Conservation (phyloP, 2,113 vertebrate genomes). For the Echinops telfairi region DNA sequence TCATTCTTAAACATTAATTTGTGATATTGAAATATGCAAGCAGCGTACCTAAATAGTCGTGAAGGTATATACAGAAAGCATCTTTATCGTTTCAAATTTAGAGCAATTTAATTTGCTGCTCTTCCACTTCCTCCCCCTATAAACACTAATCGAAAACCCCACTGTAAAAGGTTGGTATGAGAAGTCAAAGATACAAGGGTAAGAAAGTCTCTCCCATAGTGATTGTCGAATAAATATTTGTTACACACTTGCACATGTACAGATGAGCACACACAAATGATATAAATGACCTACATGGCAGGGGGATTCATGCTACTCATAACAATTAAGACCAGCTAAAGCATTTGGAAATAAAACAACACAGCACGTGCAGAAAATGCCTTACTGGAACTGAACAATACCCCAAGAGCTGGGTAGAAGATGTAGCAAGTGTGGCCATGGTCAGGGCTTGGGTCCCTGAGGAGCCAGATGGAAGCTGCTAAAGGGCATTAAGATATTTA, state of each 20-base stretch:
- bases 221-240: slow-evolving; percentile 28
- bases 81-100: slow-evolving; percentile 32
- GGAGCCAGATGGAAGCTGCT: not conserved
- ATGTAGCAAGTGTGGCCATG: not conserved
- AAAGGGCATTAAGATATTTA: not conserved
- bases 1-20: slow-evolving; percentile 63
- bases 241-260: not conserved
- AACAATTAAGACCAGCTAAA: slow-evolving; percentile 13
- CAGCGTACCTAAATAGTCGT: not conserved
- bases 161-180: not conserved
- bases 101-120: slow-evolving; percentile 10
- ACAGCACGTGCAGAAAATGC: not conserved
- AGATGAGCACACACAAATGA: not conserved
- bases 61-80: slow-evolving; percentile 57
- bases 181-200: slow-evolving; percentile 21
- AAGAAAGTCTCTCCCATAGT: not conserved
- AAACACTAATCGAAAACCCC: slow-evolving; percentile 18
- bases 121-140: slow-evolving; percentile 34
- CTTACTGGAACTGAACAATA: not conserved
- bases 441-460: not conserved
- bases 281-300: not conserved
- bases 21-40: slow-evolving; percentile 59
- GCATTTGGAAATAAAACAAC: not conserved
- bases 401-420: not conserved
- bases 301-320: slow-evolving; percentile 6